Base-by-base conservation (phyloP, 2,888 invertebrate species). In the Amphimallon solstitiale region DNA sequence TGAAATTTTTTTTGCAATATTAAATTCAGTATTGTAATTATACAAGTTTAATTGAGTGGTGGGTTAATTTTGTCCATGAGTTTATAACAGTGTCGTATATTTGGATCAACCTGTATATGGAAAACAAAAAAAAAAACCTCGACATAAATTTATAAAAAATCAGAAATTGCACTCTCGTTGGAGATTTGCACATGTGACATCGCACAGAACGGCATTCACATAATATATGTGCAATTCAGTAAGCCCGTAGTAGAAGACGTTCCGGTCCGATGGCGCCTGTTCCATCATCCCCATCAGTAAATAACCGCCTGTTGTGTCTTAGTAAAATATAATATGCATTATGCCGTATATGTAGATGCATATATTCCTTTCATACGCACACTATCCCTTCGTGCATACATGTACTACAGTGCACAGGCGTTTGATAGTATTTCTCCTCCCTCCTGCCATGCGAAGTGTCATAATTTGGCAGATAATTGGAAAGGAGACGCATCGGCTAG, bases 381-480 rank as follows among this genome's bases (percentile, higher is more conserved):
- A 23, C 12, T 40, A 14, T 23, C 17, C 21, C 23, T 52, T 37
- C 40, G 40, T 35, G 38, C 29, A 29, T 29, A 29, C 9, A 29
- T 15, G 51, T 17, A 37, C 37, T 37, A 12, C 9, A 35, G 9
- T 35, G 35, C 9, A 37, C 37, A 1, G n/a, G n/a, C n/a, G 5
- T 29, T 29, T 29, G 29, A 29, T 29, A 29, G 29, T 29, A 21
- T 17, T 19, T n/a, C n/a, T n/a, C 15, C 19, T 46, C 46, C 15
- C 38, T 56, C 40, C 60, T 15, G 49, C 15, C 61, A 54, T 68
- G 69, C 69, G 64, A 77, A 77, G 79, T 78, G 79, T 79, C 78
- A 79, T 79, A 79, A 78, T 79, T 79, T 79, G 77, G 76, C 78
- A 75, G 77, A 79, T 79, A 79, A 79, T 79, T 78, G 80, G 75